Conservation (phyloP, 2,888 invertebrate genomes). For the Agonopterix subpropinquella region DNA sequence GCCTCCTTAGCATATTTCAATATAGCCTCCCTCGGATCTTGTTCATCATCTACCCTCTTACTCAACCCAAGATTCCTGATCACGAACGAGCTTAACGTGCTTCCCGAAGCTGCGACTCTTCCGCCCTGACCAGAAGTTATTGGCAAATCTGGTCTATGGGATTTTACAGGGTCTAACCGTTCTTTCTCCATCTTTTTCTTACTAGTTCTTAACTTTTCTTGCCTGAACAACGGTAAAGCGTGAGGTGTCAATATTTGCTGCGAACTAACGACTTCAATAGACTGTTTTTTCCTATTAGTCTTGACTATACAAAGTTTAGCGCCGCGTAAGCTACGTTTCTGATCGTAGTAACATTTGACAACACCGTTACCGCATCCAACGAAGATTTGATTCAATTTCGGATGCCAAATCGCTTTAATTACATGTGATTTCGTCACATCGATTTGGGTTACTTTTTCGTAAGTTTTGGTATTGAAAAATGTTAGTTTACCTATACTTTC, state of each 20-base stretch:
- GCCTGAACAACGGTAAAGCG: conserved; percentile 95
- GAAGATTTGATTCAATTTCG: conserved; percentile 97
- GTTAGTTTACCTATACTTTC: conserved; percentile 80
- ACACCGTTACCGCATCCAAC: conserved; percentile 93
- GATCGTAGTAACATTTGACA: conserved; percentile 94
- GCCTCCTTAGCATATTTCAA: conserved; percentile 96
- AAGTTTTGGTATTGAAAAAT: conserved; percentile 88
- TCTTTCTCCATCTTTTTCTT: conserved; percentile 95
- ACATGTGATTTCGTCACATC: conserved; percentile 87
- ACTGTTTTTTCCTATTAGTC: conserved; percentile 84
- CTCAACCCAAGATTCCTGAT: conserved; percentile 96
- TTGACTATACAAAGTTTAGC: conserved; percentile 93
- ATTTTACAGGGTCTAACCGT: conserved; percentile 89
- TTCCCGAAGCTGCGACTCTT: conserved; percentile 94
- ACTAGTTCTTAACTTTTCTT: conserved; percentile 91
- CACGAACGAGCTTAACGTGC: conserved; percentile 96
- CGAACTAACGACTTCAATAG: conserved; percentile 90
- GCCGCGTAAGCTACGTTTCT: conserved; percentile 89
- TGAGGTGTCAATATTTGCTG: conserved; percentile 98
- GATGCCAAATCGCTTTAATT: conserved; percentile 95
- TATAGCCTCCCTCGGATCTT: conserved; percentile 96
- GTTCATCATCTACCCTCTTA: conserved; percentile 92
- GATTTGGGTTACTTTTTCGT: conserved; percentile 83
- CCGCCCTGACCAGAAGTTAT: conserved; percentile 95
- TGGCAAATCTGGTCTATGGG: conserved; percentile 87